These are phyloP conservation scores for Pao palembangensis DNA, from an alignment of 2,113 vertebrate genomes.

Conservation along the genomic window DNA sequence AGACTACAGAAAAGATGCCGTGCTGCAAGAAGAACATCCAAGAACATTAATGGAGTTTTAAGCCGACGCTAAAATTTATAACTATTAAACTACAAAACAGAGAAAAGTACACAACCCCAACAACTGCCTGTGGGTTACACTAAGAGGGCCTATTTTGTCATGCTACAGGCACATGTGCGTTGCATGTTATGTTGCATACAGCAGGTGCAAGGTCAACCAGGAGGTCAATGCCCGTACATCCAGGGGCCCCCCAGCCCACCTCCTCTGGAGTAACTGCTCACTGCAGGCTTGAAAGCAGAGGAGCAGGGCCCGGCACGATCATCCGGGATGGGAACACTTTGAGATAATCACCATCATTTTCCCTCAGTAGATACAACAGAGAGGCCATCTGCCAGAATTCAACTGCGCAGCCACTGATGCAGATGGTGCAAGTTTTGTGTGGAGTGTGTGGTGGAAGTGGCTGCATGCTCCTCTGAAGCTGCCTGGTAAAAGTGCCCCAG, in stretches of 20 bases:
- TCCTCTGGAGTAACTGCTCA: constrained; percentile 44
- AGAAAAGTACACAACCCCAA: too few relatives aligned
- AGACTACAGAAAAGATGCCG: too few relatives aligned
- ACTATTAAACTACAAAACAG: too few relatives aligned
- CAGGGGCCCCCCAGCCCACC: constrained; percentile 30
- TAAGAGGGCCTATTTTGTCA: constrained; percentile 1
- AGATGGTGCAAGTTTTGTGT: constrained; percentile 63
- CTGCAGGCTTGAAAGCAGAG: constrained; percentile 38
- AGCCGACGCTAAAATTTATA: too few relatives aligned
- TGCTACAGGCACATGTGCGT: constrained; percentile 35
- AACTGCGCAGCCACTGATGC: constrained; percentile 56
- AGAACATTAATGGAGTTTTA: too few relatives aligned
- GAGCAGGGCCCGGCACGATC: constrained; percentile 21
- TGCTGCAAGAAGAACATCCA: neutral
- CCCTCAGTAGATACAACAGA: constrained; percentile 61
- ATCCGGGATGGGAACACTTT: constrained; percentile 75
- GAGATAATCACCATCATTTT: constrained; percentile 73
- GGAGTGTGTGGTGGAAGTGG: constrained; percentile 51
- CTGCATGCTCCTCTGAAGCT: constrained; percentile 44
- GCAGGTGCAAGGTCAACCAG: constrained; percentile 64
- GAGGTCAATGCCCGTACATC: constrained; percentile 54
- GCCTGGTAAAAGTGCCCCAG: constrained; percentile 1
- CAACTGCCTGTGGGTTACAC: neutral
- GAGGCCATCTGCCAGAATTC: constrained; percentile 54
- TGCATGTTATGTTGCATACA: constrained; percentile 38